Percentiles rank a stretch among this genome's conserved stretches.
Evolutionary conservation across 1,140 invertebrate genomes (phyloP).

Genomic region (Drosophila quadrilineata): DNA sequence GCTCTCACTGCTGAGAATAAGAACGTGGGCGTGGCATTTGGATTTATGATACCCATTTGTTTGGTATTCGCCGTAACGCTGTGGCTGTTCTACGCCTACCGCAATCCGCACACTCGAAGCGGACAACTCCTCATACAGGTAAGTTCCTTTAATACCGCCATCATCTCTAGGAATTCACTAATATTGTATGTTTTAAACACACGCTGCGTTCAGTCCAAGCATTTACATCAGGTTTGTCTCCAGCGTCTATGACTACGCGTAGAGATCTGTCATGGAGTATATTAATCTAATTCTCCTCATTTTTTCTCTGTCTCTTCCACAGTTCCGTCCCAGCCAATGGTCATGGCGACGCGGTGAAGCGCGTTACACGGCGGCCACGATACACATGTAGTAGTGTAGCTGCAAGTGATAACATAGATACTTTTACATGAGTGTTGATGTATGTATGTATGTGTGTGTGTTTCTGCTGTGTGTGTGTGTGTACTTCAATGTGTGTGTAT

Average conservation of each 20-base stretch:
- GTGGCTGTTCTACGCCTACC: slow-evolving; percentile 96
- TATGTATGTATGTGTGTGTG: too few species aligned
- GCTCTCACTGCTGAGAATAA: slow-evolving; percentile 49
- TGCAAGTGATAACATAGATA: slow-evolving; percentile 10
- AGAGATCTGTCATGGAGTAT: not conserved
- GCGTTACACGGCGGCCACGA: slow-evolving; percentile 94
- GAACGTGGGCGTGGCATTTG: slow-evolving; percentile 68
- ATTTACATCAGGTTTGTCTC: slow-evolving; percentile 78
- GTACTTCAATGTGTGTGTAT: too few species aligned
- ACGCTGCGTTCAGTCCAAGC: slow-evolving; percentile 75
- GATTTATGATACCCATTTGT: slow-evolving; percentile 76
- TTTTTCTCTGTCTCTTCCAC: slow-evolving; percentile 29
- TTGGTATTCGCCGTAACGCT: slow-evolving; percentile 82
- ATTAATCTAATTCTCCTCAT: not conserved
- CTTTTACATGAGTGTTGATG: too few species aligned
- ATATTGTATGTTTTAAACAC: slow-evolving; percentile 3
- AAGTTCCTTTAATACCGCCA: too few species aligned
- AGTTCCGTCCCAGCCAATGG: slow-evolving; percentile 98
- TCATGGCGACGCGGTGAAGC: slow-evolving; percentile 93
- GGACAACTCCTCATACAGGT: slow-evolving; percentile 98
- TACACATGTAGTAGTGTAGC: slow-evolving; percentile 88
- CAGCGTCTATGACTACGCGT: not conserved
- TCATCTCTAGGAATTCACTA: too few species aligned
- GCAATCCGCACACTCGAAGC: slow-evolving; percentile 95
- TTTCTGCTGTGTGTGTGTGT: too few species aligned